A percentile compares a stretch with the other conserved stretches of the same genome.
Evolutionary conservation across 2,888 invertebrate genomes (phyloP).

Genomic region (Chromoteleia sp.): DNA sequence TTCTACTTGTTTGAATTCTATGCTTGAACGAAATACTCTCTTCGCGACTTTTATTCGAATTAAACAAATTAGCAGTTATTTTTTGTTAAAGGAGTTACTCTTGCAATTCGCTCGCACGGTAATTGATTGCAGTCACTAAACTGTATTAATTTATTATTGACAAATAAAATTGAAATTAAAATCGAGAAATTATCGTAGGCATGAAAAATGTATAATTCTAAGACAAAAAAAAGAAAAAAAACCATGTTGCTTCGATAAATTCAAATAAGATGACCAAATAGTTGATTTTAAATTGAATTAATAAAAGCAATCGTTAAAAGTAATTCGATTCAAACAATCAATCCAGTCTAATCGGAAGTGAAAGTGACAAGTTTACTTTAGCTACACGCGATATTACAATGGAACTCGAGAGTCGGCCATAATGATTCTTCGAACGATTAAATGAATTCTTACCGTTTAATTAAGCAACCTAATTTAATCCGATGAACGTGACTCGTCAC

Average conservation of each 20-base stretch:
- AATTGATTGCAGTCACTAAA: too few species aligned
- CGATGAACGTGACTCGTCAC: slow-evolving; percentile 55
- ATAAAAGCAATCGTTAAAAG: not conserved
- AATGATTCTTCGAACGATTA: slow-evolving; percentile 35
- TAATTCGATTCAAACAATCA: not conserved
- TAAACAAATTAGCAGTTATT: not conserved
- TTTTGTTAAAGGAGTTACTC: too few species aligned
- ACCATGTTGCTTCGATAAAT: too few species aligned
- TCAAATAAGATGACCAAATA: too few species aligned
- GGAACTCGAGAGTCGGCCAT: not conserved
- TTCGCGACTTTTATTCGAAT: not conserved
- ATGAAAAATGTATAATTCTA: not conserved
- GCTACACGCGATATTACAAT: slow-evolving; percentile 13
- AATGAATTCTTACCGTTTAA: slow-evolving; percentile 47
- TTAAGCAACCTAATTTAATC: slow-evolving; percentile 57
- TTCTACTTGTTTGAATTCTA: not conserved
- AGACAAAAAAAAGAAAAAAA: not conserved
- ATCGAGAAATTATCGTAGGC: too few species aligned
- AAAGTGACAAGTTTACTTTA: slow-evolving; percentile 25
- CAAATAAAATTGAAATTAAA: too few species aligned
- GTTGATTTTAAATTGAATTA: too few species aligned
- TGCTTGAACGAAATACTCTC: not conserved
- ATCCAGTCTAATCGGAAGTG: not conserved
- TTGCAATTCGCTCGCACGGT: too few species aligned
- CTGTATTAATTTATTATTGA: slow-evolving; percentile 5